Conservation (phyloP, 2,797 vertebrate species). For the Champsocephalus gunnari region DNA sequence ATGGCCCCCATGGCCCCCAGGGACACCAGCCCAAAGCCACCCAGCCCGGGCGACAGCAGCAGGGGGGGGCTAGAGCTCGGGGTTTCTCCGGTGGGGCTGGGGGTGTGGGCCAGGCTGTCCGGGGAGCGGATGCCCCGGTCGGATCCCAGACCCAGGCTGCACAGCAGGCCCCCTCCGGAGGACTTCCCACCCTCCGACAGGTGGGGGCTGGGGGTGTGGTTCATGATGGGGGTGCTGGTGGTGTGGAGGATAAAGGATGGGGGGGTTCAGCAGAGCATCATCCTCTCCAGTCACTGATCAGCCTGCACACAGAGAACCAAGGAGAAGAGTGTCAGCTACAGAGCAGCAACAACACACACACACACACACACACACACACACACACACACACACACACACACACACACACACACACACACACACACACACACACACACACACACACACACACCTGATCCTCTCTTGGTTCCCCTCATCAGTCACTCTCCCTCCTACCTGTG, state of each 20-base stretch:
- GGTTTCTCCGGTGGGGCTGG: constrained; percentile 89
- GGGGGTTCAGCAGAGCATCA: constrained; percentile 58
- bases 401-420: too few species aligned
- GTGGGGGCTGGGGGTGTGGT: constrained; percentile 90
- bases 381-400: too few species aligned
- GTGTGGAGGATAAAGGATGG: background rate
- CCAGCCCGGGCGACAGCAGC: constrained; percentile 82
- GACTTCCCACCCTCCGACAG: constrained; percentile 89
- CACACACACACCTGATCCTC: background rate
- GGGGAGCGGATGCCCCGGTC: constrained; percentile 88
- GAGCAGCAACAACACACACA: too few species aligned
- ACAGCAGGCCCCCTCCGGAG: constrained; percentile 83
- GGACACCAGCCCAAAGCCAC: constrained; percentile 78
- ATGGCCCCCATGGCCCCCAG: constrained; percentile 66
- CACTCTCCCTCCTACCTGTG: background rate
- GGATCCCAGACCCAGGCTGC: constrained; percentile 87
- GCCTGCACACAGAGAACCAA: constrained; percentile 52
- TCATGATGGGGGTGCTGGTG: constrained; percentile 82
- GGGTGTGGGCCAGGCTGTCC: constrained; percentile 87
- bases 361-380: too few species aligned
- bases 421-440: too few species aligned
- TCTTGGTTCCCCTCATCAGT: background rate
- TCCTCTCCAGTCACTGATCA: constrained; percentile 29
- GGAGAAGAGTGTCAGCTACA: background rate
- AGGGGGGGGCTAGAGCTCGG: constrained; percentile 90